Evolutionary conservation across 2,797 vertebrate species (phyloP).

Genomic region (Sebastiscus tertius): DNA sequence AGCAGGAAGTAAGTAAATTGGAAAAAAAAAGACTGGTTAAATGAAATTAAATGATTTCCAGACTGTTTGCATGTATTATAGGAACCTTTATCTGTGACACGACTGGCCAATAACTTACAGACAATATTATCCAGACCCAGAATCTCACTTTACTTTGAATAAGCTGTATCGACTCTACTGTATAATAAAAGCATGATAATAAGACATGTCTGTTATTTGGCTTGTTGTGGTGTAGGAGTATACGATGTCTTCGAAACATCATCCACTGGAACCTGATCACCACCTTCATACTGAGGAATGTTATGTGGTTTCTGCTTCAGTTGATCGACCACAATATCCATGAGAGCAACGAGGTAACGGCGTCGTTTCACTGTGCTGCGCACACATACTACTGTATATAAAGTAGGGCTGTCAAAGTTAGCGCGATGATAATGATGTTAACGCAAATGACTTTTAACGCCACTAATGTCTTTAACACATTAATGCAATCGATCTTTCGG

Average conservation of each 20-base stretch:
- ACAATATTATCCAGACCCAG: neutral
- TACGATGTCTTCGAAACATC: constrained; percentile 95
- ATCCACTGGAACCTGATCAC: constrained; percentile 99
- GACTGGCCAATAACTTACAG: neutral
- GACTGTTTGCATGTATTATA: neutral
- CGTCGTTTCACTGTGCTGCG: neutral
- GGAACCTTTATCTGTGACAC: neutral
- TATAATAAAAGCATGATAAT: neutral
- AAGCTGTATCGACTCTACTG: neutral
- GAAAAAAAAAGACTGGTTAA: neutral
- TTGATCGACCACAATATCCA: constrained; percentile 96
- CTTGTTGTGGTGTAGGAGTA: constrained; percentile 85
- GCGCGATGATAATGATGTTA: no score
- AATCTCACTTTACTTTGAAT: neutral
- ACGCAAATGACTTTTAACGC: no score
- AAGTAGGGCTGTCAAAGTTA: no score
- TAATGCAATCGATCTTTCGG: no score
- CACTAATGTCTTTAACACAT: no score
- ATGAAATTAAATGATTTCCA: neutral
- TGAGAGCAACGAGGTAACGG: constrained; percentile 92
- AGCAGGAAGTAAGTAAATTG: neutral
- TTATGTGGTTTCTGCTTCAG: constrained; percentile 97
- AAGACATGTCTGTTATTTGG: neutral
- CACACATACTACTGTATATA: neutral
- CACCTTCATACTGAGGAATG: constrained; percentile 96